These are phyloP conservation scores for Cyprinus carpio DNA, from an alignment of 2,113 vertebrate species.

Conservation along the genomic window DNA sequence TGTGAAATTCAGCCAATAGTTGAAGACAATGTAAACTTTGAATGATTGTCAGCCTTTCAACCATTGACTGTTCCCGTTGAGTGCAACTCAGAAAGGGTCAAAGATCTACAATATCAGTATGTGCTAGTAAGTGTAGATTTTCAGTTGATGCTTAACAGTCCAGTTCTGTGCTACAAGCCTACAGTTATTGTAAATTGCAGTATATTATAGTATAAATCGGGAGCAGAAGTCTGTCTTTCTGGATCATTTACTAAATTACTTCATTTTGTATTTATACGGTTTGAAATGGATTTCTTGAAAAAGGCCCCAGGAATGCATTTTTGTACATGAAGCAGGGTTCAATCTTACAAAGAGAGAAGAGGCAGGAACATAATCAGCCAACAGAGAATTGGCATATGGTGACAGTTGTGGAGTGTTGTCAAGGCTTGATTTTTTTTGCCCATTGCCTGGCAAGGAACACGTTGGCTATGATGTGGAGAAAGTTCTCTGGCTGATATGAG, in stretches of 20 bases:
- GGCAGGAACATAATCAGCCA: not conserved
- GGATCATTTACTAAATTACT: no score
- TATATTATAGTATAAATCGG: no score
- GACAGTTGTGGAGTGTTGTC: not conserved
- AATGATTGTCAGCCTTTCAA: no score
- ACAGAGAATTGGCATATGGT: not conserved
- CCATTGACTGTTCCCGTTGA: no score
- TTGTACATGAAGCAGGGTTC: not conserved
- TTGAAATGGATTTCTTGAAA: not conserved
- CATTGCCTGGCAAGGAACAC: no score
- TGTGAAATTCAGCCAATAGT: not conserved
- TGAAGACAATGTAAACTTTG: not conserved
- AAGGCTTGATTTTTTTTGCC: not conserved
- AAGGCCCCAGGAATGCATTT: not conserved
- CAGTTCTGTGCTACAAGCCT: not conserved
- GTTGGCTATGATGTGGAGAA: no score
- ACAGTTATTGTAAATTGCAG: no score
- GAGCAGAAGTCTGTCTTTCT: no score
- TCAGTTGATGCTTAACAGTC: not conserved
- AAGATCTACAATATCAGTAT: no score
- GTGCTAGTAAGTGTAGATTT: no score
- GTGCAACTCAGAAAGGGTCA: no score
- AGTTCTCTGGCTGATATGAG: not conserved
- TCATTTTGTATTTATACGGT: not conserved
- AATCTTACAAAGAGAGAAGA: no score